Percentiles rank a stretch among this genome's conserved stretches.
Conservation (phyloP, 2,797 vertebrate species). For the Thamnophis elegans region DNA sequence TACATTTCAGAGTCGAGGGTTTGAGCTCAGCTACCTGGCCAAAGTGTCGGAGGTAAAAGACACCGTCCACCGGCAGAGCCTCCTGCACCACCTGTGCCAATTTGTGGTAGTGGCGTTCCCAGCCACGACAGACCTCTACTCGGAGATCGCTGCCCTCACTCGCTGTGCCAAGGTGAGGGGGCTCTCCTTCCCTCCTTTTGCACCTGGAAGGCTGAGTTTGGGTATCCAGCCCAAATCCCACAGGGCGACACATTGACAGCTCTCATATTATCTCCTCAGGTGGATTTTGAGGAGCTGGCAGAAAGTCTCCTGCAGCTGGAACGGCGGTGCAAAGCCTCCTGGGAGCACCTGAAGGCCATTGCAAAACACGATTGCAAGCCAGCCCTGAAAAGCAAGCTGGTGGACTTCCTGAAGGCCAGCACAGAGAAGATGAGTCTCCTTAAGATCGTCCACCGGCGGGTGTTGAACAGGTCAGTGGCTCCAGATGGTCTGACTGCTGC, state of each 20-base stretch:
- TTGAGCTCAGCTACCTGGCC: conserved; percentile 93
- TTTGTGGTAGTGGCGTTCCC: conserved; percentile 85
- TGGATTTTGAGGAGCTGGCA: conserved; percentile 90
- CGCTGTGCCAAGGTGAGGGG: conserved; percentile 86
- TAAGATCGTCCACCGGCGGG: conserved; percentile 88
- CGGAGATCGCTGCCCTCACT: conserved; percentile 88
- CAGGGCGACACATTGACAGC: not conserved
- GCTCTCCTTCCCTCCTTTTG: too few species aligned
- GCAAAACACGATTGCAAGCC: conserved; percentile 86
- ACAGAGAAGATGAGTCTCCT: conserved; percentile 85
- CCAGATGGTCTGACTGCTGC: not conserved
- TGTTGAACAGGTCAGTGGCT: conserved; percentile 84
- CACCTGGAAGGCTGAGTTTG: not conserved
- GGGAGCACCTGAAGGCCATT: conserved; percentile 89
- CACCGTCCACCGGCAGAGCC: conserved; percentile 90
- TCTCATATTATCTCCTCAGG: conserved; percentile 64
- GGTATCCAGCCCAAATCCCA: too few species aligned
- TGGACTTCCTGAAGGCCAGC: conserved; percentile 89
- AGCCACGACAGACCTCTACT: conserved; percentile 89
- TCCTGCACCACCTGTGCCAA: conserved; percentile 90
- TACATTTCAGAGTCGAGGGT: conserved; percentile 84
- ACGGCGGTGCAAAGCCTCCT: conserved; percentile 83
- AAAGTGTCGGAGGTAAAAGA: conserved; percentile 97
- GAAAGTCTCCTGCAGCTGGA: conserved; percentile 90
- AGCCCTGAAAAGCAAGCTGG: conserved; percentile 84